Evolutionary conservation across 2,113 vertebrate genomes (phyloP).

Genomic region (Lamprotornis superbus): DNA sequence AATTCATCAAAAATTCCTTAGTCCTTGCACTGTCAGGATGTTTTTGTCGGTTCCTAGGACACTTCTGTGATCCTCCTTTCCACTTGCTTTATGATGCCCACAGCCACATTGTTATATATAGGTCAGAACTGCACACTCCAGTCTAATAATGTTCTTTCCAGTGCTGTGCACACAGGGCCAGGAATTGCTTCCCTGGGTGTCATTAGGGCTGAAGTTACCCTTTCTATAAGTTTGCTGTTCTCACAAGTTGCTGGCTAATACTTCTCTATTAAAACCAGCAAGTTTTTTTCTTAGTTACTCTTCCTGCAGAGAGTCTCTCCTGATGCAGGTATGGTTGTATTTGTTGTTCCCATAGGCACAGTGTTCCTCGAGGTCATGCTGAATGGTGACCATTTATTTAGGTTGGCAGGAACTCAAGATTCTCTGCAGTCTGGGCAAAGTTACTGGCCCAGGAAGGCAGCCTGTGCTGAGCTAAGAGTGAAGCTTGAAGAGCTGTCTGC

Average conservation of each 20-base stretch:
- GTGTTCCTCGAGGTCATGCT: background rate
- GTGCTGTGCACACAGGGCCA: background rate
- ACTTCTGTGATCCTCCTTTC: background rate
- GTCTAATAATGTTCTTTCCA: background rate
- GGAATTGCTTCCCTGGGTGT: background rate
- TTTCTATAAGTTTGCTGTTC: background rate
- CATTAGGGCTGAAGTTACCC: background rate
- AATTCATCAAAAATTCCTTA: background rate
- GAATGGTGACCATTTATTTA: background rate
- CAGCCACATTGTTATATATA: background rate
- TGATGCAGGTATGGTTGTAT: background rate
- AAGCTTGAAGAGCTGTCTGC: background rate
- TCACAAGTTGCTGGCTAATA: background rate
- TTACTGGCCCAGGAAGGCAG: background rate
- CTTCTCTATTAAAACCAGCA: background rate
- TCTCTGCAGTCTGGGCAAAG: background rate
- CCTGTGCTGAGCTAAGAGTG: background rate
- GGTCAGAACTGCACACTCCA: background rate
- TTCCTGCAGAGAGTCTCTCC: background rate
- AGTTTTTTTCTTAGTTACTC: background rate
- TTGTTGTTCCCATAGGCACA: background rate
- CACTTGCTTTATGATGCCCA: background rate
- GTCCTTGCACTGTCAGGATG: background rate
- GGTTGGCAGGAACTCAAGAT: background rate
- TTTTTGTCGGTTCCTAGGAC: background rate